phyloP scores from a whole-genome alignment of 2,888 invertebrate species.

The Argyra leucocephala region DNA sequence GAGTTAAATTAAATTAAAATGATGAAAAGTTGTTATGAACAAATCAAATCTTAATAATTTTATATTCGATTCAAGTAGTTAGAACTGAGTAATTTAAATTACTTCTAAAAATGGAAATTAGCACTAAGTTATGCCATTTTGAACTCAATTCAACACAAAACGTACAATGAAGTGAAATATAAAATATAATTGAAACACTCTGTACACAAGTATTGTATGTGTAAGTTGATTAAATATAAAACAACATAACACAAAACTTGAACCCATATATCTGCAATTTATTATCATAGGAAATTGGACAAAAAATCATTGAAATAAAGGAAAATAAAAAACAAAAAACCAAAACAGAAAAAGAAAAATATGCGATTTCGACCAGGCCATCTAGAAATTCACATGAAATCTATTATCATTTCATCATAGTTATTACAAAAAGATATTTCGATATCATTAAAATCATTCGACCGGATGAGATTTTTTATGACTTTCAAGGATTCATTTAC shows the following conservation, averaged over 20 bases:
- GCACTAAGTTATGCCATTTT: no score
- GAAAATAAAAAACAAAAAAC: neutral
- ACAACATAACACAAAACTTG: neutral
- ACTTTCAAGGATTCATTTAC: neutral
- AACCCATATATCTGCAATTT: neutral
- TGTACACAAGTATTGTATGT: no score
- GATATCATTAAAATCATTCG: slow-evolving; percentile 3
- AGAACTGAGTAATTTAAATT: no score
- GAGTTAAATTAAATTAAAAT: no score
- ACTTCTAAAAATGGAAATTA: no score
- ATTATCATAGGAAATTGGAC: neutral
- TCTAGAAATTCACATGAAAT: neutral
- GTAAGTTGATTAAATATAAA: no score
- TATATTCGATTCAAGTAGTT: no score
- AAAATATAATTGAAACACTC: no score
- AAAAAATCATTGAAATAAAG: neutral
- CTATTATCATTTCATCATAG: slow-evolving; percentile 6
- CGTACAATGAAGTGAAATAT: no score
- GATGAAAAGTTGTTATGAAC: no score
- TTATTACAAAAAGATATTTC: slow-evolving; percentile 6
- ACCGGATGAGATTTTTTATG: slow-evolving; percentile 1
- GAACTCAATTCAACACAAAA: no score
- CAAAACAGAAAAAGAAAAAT: neutral
- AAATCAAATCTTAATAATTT: no score
- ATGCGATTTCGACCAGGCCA: slow-evolving; percentile 1